phyloP scores from a whole-genome alignment of 2,113 vertebrate species.

The Callipepla squamata region DNA sequence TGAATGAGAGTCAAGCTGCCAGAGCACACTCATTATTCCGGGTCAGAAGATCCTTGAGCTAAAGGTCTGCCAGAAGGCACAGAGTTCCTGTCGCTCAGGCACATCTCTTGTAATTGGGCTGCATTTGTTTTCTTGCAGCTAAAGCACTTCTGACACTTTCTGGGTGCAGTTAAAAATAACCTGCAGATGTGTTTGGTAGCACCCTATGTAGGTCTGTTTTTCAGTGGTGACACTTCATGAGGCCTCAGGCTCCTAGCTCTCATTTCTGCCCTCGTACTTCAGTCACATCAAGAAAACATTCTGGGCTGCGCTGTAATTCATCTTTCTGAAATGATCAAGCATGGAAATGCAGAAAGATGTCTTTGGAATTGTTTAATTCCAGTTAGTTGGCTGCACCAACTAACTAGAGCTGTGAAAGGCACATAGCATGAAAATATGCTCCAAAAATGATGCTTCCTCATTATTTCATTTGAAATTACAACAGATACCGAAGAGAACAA shows the following conservation, averaged over 20 bases:
- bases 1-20: not conserved
- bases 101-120: not conserved
- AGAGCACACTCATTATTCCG: not conserved
- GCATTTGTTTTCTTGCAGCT: not conserved
- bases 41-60: not conserved
- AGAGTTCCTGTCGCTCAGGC: not conserved
- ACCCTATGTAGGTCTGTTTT: not conserved
- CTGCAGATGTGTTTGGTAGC: not conserved
- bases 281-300: not conserved
- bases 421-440: fast-evolving
- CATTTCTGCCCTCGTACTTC: not conserved
- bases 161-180: not conserved
- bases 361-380: not conserved
- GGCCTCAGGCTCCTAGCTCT: not conserved
- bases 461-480: no score
- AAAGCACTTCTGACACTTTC: not conserved
- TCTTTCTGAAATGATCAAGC: not conserved
- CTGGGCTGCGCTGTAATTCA: not conserved
- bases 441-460: no score
- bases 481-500: no score
- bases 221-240: not conserved
- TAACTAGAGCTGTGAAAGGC: not conserved
- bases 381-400: fast-evolving
- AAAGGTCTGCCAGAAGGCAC: not conserved
- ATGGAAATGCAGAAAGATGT: not conserved